phyloP scores from a whole-genome alignment of 92 coral and sea anemone genomes.

The Epizoanthus stellaris region DNA sequence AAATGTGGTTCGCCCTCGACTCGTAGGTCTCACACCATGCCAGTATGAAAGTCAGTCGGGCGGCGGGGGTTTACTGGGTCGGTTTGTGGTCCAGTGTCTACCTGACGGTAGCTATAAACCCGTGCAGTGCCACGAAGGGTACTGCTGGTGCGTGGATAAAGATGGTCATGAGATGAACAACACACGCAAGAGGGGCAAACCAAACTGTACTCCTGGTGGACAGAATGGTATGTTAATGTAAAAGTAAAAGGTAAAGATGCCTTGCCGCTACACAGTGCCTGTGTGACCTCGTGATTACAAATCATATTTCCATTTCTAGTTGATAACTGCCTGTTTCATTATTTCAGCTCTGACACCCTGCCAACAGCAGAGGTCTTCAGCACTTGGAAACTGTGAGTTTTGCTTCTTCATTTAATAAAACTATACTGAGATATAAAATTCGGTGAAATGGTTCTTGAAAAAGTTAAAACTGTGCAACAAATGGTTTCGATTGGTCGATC shows the following conservation, averaged over 20 bases:
- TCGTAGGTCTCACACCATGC: conserved; percentile 83
- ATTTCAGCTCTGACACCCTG: conserved; percentile 82
- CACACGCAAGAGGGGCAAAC: conserved; percentile 68
- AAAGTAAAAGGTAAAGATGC: too few relatives aligned
- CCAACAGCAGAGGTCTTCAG: conserved; percentile 73
- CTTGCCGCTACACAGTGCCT: too few relatives aligned
- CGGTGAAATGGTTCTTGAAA: too few relatives aligned
- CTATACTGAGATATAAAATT: too few relatives aligned
- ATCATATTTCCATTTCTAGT: not conserved
- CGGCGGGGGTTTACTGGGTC: conserved; percentile 71
- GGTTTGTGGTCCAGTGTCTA: conserved; percentile 80
- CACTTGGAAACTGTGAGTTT: conserved; percentile 49
- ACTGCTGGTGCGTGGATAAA: conserved; percentile 94
- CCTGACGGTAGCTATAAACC: conserved; percentile 71
- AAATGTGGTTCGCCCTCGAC: not conserved
- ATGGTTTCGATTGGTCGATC: too few relatives aligned
- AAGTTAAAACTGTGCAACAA: too few relatives aligned
- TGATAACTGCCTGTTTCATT: not conserved
- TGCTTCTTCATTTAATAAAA: not conserved
- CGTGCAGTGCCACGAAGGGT: conserved; percentile 79
- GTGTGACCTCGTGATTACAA: too few relatives aligned
- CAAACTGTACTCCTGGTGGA: conserved; percentile 58
- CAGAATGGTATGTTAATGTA: conserved; percentile 57
- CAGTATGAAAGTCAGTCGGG: conserved; percentile 74
- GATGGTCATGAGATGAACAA: conserved; percentile 83